phyloP scores from a whole-genome alignment of 2,113 vertebrate species.

The Zeus faber region DNA sequence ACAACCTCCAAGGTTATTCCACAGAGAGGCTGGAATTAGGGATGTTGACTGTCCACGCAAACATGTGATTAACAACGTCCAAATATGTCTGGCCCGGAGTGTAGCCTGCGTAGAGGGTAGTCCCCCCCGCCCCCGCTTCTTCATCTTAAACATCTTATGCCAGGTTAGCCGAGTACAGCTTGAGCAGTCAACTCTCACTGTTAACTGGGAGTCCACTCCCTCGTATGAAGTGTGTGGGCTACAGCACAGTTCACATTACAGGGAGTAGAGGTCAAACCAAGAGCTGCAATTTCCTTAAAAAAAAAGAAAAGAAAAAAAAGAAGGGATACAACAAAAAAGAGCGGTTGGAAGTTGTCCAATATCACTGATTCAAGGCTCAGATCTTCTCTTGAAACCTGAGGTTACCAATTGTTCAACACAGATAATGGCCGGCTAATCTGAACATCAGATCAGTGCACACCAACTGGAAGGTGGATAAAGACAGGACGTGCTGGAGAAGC shows the following conservation, averaged over 20 bases:
- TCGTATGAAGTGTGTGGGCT: no score
- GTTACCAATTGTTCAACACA: no score
- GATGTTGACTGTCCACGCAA: neutral
- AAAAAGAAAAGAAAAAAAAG: constrained; percentile 16
- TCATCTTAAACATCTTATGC: constrained; percentile 10
- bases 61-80: constrained; percentile 13
- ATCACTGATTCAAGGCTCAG: constrained; percentile 18
- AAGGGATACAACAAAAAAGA: no score
- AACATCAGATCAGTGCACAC: constrained; percentile 14
- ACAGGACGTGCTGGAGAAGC: no score
- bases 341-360: neutral
- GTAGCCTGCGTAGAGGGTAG: neutral
- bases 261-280: neutral
- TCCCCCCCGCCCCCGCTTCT: neutral
- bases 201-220: no score
- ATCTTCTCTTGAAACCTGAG: no score
- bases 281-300: constrained; percentile 61
- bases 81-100: constrained; percentile 1
- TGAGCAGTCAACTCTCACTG: neutral
- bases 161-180: neutral
- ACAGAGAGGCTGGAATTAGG: neutral
- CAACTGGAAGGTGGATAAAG: no score
- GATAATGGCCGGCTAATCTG: constrained; percentile 5
- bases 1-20: constrained; percentile 1
- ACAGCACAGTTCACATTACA: no score